Base-by-base conservation (phyloP, 2,797 vertebrate species). In the Periparus ater region DNA sequence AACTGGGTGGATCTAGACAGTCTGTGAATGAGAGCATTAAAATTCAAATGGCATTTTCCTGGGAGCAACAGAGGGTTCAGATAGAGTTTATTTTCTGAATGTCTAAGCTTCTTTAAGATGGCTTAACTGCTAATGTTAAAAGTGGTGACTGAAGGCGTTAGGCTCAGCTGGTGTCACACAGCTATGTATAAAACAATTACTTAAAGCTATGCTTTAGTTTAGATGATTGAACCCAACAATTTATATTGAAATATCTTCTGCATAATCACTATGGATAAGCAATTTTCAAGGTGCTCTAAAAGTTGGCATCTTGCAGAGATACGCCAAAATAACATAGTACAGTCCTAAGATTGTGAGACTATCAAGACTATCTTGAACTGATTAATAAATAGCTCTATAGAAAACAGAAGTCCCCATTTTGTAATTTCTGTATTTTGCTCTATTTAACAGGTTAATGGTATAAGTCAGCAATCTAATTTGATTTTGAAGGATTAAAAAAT, bases 1-100 rank as follows among this genome's bases (percentile, higher is more conserved):
- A 93, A 84, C 48, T 63, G 80, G 55, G 76, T 88, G 92, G 61
- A 91, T 94, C 84, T 91, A 95, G 93, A 93, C 86, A 93, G 82
- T 80, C 76, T 94, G 91, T 90, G 91, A 97, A 93, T 54, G 45
- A 72, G 72, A 91, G 40, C 76, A 93, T 94, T 97, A 95, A 90
- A 92, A 97, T 95, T 91, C 95, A 95, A 94, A 91, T 77, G 42
- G 57, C 53, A 71, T 90, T 94, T 96, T 85, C 47, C 88, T 92
- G 74, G 51, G 90, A 96, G 80, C 74, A 91, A 71, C 77, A 89
- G 83, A 94, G 73, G 55, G 85, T 96, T 97, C 92, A 96, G 85
- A 73, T 32, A 85, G 95, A 96, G 87, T 96, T 94, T 96, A 92
- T 95, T 96, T 91, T 93, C 87, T 88, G 89, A 91, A 89, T 75